Base-by-base conservation (phyloP, 2,113 vertebrate species). In the Sisor rabdophorus region DNA sequence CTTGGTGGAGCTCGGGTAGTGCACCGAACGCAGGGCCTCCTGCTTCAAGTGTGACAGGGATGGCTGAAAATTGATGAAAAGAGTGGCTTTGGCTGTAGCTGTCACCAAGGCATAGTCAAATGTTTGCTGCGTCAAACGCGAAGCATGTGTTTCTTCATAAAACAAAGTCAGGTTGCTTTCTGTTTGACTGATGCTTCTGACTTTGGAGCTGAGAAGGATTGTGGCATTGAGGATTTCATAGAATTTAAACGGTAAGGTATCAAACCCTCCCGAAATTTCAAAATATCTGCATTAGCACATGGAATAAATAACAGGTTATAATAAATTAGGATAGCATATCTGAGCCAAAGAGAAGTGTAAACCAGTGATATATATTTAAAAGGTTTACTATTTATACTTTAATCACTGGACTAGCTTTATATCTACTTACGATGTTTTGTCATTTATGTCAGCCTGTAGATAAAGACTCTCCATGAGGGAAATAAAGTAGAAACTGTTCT, bases 1-100 rank as follows among this genome's bases (percentile, higher is more conserved):
- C 75, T 95, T 95, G 70, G 93, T 87, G 79, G 91, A 52, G 3
- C 88, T 89, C 0, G 76, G 78, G 0, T 95, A 95, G 75, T 95
- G 93, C 10, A 94, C 52, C 0, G 90, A 92, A 17, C 89, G 89
- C 40, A 94, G 81, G 0, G 93, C 92, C 0, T 93, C 89, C 84
- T 87, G 74, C 74, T 96, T 95, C 0, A 22, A 2, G 0, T 40
- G 30, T 0, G 93, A 91, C 4, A 95, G 88, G 0, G 91, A 85
- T 0, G 94, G 94, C 56, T 73, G 48, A 84, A 95, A 94, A 0
- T 85, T 80, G 2, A 95, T 92, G 30, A 89, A 91, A 56, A 93
- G 76, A 1, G 90, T 76, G 6, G 95, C 93, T 71, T 90, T 95
- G 76, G 93, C 91, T 0, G 93, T 91, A 78, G 88, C 50, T 0